These are phyloP conservation scores for Chironomus tentans DNA, from an alignment of 2,888 invertebrate genomes.

Conservation along the genomic window DNA sequence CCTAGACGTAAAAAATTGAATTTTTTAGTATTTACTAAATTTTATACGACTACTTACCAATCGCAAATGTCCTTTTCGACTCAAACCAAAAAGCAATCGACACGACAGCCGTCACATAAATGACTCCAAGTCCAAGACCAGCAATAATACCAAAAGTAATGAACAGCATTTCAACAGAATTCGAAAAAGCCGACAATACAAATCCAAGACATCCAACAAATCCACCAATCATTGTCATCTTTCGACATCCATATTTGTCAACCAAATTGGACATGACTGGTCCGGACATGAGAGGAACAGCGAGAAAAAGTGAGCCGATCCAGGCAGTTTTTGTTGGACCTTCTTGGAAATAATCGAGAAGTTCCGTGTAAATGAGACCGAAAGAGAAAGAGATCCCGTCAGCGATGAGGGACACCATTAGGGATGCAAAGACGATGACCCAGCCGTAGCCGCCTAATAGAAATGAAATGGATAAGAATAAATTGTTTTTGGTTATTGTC, in stretches of 20 bases:
- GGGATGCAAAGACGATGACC: constrained; percentile 70
- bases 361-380: constrained; percentile 77
- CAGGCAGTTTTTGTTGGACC: constrained; percentile 79
- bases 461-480: too few relatives aligned
- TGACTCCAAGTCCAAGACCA: constrained; percentile 72
- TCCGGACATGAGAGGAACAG: constrained; percentile 76
- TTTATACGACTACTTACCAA: constrained; percentile 40
- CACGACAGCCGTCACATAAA: constrained; percentile 84
- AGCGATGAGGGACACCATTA: constrained; percentile 78
- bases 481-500: too few relatives aligned
- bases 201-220: constrained; percentile 66
- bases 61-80: constrained; percentile 74
- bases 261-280: constrained; percentile 77
- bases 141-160: constrained; percentile 78
- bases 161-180: constrained; percentile 68
- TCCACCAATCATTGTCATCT: constrained; percentile 66
- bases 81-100: constrained; percentile 91
- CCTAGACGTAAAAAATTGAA: constrained; percentile 34
- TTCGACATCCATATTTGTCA: constrained; percentile 75
- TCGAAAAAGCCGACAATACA: constrained; percentile 59
- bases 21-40: too few relatives aligned
- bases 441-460: constrained; percentile 39
- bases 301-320: constrained; percentile 83
- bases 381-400: constrained; percentile 92
- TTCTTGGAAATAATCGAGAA: constrained; percentile 68